Percentiles rank a stretch among this genome's conserved stretches.
These are phyloP conservation scores for Pachyuromys duprasi DNA, from an alignment of 2,797 vertebrate genomes.

Conservation along the genomic window DNA sequence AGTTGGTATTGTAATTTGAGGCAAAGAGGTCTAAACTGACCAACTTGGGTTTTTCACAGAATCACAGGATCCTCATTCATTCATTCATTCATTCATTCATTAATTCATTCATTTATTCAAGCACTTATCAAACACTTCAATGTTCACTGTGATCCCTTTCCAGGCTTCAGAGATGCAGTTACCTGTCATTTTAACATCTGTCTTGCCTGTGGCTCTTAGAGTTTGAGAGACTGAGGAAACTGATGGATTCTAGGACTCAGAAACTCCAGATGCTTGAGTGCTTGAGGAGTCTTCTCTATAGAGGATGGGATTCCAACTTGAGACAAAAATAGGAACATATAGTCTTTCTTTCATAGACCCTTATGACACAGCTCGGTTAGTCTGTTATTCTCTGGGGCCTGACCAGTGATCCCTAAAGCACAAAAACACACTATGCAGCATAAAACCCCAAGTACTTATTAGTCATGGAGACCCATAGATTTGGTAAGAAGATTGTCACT, in stretches of 20 bases:
- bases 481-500: background rate
- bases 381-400: background rate
- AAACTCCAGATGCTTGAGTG: background rate
- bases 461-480: background rate
- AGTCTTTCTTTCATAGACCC: background rate
- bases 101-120: background rate
- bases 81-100: background rate
- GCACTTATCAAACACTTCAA: background rate
- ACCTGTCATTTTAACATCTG: background rate
- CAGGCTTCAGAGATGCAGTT: background rate
- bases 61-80: background rate
- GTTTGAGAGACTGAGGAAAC: background rate
- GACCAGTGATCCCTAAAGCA: background rate
- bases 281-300: background rate
- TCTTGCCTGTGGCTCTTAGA: background rate
- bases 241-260: background rate
- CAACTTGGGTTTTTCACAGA: background rate
- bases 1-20: background rate
- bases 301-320: background rate
- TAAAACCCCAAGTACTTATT: conserved; percentile 16
- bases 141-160: background rate
- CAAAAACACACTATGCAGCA: background rate
- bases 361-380: background rate
- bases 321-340: background rate
- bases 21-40: background rate